Evolutionary conservation across 2,113 vertebrate genomes (phyloP).

Genomic region (Octodon degus): DNA sequence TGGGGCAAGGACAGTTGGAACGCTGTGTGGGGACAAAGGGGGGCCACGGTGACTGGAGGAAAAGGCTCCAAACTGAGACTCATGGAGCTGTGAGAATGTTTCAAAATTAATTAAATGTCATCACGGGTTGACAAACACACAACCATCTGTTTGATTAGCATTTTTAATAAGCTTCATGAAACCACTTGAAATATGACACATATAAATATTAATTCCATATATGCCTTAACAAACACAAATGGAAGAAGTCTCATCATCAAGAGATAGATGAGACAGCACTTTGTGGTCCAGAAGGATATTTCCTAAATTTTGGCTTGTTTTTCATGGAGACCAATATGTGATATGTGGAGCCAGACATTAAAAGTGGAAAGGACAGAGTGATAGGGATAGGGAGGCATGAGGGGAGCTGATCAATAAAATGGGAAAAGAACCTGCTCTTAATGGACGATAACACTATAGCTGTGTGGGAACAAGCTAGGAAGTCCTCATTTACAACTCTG

Average conservation of each 20-base stretch:
- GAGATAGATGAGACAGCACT: not conserved
- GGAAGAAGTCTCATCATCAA: not conserved
- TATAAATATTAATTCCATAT: not conserved
- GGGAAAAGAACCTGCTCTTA: not conserved
- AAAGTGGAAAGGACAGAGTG: not conserved
- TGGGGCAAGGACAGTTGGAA: not conserved
- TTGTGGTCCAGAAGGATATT: not conserved
- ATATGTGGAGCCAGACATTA: not conserved
- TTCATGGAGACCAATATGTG: not conserved
- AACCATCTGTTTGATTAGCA: not conserved
- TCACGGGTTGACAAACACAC: not conserved
- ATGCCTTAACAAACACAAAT: not conserved
- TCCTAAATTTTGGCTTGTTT: constrained; percentile 8
- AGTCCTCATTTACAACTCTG: not conserved
- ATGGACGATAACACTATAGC: not conserved
- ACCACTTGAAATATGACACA: constrained; percentile 22
- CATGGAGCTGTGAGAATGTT: not conserved
- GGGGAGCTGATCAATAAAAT: constrained; percentile 25
- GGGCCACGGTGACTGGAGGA: not conserved
- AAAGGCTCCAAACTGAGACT: not conserved
- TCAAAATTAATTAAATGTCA: not conserved
- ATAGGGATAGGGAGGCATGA: not conserved
- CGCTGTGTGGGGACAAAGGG: not conserved
- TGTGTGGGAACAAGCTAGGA: not conserved
- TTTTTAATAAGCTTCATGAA: not conserved